Percentiles rank a stretch among this genome's conserved stretches.
Evolutionary conservation across 2,113 vertebrate species (phyloP).

Genomic region (Lasiurus cinereus): DNA sequence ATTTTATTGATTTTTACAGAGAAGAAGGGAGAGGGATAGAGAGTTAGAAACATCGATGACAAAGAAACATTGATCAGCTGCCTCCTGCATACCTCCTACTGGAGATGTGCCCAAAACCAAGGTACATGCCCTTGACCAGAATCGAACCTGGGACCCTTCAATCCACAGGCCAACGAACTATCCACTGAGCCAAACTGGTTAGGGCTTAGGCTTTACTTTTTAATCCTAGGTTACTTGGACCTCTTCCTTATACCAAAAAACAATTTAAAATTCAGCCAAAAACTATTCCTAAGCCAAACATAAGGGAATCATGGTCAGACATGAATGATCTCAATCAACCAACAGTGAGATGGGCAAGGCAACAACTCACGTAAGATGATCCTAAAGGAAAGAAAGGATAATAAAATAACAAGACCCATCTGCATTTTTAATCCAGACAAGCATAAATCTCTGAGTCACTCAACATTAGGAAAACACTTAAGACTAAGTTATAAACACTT

Average conservation of each 20-base stretch:
- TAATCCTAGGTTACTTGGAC: neutral
- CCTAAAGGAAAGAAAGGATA: neutral
- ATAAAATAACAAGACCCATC: slow-evolving; percentile 25
- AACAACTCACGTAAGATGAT: neutral
- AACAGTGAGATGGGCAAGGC: neutral
- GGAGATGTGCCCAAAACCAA: no score
- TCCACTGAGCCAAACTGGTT: no score
- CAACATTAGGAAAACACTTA: slow-evolving; percentile 32
- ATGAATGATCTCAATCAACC: neutral
- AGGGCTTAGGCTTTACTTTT: neutral
- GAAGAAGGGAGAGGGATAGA: no score
- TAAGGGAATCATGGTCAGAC: neutral
- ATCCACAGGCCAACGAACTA: no score
- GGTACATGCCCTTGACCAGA: no score
- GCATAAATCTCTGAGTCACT: slow-evolving; percentile 47
- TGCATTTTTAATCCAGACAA: slow-evolving; percentile 25
- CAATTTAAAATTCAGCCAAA: slow-evolving; percentile 14
- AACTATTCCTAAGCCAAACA: neutral
- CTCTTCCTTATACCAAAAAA: neutral
- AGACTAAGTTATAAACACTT: slow-evolving; percentile 35
- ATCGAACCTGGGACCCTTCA: no score
- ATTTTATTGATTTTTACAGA: no score
- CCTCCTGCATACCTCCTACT: no score
- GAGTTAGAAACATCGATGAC: no score
- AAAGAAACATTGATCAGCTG: no score